A percentile compares a stretch with the other conserved stretches of the same genome.
These are phyloP conservation scores for Thryonomys swinderianus DNA, from an alignment of 2,113 vertebrate genomes.

Conservation along the genomic window DNA sequence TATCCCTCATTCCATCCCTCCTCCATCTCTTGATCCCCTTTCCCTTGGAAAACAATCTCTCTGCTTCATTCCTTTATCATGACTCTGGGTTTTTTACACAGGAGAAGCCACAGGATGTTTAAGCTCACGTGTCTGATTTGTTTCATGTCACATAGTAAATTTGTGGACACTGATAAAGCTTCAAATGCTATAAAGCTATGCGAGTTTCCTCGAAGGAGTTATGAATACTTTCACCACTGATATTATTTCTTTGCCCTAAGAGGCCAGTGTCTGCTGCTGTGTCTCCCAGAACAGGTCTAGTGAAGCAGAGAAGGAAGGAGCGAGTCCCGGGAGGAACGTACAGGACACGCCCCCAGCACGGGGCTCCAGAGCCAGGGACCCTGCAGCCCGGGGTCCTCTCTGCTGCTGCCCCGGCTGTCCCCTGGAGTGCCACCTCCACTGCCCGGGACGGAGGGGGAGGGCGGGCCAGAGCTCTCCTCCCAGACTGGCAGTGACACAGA, in stretches of 20 bases:
- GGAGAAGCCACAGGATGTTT: neutral
- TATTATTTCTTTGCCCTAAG: neutral
- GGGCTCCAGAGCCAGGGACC: no score
- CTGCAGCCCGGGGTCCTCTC: neutral
- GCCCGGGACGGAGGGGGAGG: neutral
- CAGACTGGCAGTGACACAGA: accelerated
- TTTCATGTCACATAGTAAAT: neutral
- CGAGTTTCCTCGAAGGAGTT: neutral
- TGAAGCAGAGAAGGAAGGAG: no score
- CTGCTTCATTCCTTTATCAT: neutral
- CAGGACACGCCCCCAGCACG: no score
- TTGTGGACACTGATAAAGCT: neutral
- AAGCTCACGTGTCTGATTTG: neutral
- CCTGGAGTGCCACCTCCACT: neutral
- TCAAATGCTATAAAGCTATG: neutral
- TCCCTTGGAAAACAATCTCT: neutral
- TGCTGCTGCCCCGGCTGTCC: accelerated
- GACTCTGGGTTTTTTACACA: neutral
- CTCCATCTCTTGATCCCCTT: neutral
- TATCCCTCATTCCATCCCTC: neutral
- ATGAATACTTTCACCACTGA: neutral
- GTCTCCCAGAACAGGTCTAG: neutral
- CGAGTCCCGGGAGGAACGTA: accelerated
- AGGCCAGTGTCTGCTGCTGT: no score
- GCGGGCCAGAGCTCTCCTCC: accelerated